phyloP scores from a whole-genome alignment of 2,888 invertebrate genomes.

The Cetonia aurata region DNA sequence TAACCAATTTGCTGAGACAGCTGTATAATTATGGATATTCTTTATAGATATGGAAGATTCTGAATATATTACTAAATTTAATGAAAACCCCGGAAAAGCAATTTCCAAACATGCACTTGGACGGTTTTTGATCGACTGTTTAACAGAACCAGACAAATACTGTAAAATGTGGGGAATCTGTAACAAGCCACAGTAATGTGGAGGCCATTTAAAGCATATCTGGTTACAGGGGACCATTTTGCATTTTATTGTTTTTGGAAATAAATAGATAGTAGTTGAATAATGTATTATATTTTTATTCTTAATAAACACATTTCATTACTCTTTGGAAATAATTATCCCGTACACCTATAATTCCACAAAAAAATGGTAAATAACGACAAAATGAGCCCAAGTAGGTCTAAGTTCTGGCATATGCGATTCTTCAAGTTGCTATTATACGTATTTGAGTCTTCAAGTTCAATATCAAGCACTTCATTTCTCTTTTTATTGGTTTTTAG shows the following conservation, averaged over 20 bases:
- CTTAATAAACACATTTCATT: not conserved
- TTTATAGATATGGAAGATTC: conserved; percentile 75
- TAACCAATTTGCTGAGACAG: too few relatives aligned
- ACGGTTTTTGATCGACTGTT: conserved; percentile 79
- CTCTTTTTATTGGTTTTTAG: too few relatives aligned
- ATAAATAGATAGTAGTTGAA: conserved; percentile 16
- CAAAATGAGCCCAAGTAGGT: too few relatives aligned
- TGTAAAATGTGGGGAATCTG: conserved; percentile 76
- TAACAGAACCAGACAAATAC: conserved; percentile 79
- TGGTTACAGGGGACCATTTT: conserved; percentile 30
- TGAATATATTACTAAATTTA: conserved; percentile 67
- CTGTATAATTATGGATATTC: conserved; percentile 15
- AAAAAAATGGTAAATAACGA: too few relatives aligned
- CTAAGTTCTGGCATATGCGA: too few relatives aligned
- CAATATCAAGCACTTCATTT: too few relatives aligned
- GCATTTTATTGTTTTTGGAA: not conserved
- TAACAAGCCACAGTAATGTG: conserved; percentile 58
- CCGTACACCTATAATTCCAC: not conserved
- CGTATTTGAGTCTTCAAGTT: too few relatives aligned
- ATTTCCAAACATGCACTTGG: conserved; percentile 85
- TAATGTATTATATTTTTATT: not conserved
- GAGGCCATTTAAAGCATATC: conserved; percentile 8
- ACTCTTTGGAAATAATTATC: not conserved
- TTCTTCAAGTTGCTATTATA: too few relatives aligned
- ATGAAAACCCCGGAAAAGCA: conserved; percentile 73